Evolutionary conservation across 2,888 invertebrate species (phyloP), one percentile per base, ranked within the genome.

Genomic region (Drosophila nigritarsus): DNA sequence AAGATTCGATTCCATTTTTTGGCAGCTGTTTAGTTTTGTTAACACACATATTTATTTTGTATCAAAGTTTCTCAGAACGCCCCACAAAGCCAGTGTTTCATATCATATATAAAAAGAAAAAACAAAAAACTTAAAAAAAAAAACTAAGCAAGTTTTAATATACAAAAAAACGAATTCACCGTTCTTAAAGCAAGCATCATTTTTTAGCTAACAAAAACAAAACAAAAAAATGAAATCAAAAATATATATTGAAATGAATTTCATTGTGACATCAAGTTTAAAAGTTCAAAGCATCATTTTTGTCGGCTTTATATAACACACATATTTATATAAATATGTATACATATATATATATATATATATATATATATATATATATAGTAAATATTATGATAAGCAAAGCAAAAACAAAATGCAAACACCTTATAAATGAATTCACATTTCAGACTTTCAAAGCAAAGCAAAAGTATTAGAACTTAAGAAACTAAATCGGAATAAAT

Each of bases 261-360:
- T 80, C 73, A 70, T 70, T 75, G 75, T 75, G 72, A 80, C 70
- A 74, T 66, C 67, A 83, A 83, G 81, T 79, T 80, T 69, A 70
- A 83, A 79, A 87, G 83, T 83, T 83, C 85, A 83, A 83, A 83
- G 70, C 73, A 87, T 83, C 59, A 81, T 83, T 85, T 87, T 87
- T 78, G 86, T 87, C 86, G 78, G 80, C 80, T 86, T 80, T 83
- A 82, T 73, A 82, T 75, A 74, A 70, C 32, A 65, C 60, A 56
- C 49, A 38, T 63, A 27, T 45, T 64, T 49, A 71, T 55, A 50
- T 30, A 68, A 36, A 50, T 68, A 59, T 59, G 36, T 62, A 76
- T 58, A 59, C 48, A 65, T 59, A 71, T 5, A 42, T 11, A 20
- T 42, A 42, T 20, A 71, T 5, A 42, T 11, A 20, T 42, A 42